A percentile compares a stretch with the other conserved stretches of the same genome.
These are phyloP conservation scores for Brachymystax lenok DNA, from an alignment of 2,797 vertebrate genomes.

Conservation along the genomic window DNA sequence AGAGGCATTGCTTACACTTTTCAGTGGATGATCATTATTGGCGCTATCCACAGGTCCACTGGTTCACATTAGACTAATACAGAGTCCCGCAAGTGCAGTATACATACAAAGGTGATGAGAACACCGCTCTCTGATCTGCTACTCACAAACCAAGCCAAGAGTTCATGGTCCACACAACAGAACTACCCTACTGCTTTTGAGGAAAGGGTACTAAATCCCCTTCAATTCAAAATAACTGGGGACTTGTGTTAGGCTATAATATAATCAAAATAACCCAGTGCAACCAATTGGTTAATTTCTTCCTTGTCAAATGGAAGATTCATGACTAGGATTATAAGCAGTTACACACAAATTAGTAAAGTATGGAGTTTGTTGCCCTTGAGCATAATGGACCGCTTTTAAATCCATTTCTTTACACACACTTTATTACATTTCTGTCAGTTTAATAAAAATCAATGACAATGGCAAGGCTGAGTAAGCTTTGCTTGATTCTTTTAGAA, in stretches of 20 bases:
- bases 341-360: background rate
- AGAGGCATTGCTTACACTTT: background rate
- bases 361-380: background rate
- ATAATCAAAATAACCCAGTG: background rate
- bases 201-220: no score
- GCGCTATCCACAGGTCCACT: background rate
- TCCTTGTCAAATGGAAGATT: background rate
- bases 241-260: background rate
- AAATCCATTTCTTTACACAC: background rate
- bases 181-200: no score
- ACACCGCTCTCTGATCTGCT: no score
- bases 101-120: no score
- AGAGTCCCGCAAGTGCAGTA: no score
- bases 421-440: conserved; percentile 5
- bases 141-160: no score
- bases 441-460: conserved; percentile 25
- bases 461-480: conserved; percentile 4
- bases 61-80: no score
- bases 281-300: background rate
- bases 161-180: no score
- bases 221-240: no score
- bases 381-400: background rate
- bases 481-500: conserved; percentile 5
- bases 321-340: background rate
- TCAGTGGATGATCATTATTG: background rate